Evolutionary conservation across 2,113 vertebrate genomes (phyloP).

Genomic region (Cochlearius cochlearius): DNA sequence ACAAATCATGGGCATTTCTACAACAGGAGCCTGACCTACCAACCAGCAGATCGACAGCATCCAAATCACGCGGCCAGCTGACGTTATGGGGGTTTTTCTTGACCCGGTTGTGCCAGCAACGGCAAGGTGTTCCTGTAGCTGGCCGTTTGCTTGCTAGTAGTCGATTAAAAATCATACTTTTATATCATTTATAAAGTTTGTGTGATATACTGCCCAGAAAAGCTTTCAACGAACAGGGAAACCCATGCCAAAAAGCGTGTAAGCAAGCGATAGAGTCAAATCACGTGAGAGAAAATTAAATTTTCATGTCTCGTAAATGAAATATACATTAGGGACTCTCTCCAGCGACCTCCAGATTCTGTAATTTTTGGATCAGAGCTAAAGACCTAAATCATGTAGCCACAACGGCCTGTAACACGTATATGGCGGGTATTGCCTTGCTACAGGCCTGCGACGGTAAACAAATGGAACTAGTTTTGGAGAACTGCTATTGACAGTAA

Average conservation of each 20-base stretch:
- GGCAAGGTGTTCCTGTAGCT: background rate
- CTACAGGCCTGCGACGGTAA: slow-evolving; percentile 60
- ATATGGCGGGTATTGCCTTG: slow-evolving; percentile 22
- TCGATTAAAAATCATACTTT: background rate
- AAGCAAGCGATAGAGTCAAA: slow-evolving; percentile 51
- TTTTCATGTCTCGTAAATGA: slow-evolving; percentile 80
- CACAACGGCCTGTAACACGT: background rate
- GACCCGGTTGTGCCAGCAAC: background rate
- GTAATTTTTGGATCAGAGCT: slow-evolving; percentile 65
- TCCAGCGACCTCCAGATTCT: slow-evolving; percentile 68
- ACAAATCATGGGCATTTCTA: background rate
- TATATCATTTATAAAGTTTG: slow-evolving; percentile 44
- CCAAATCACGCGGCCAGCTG: background rate
- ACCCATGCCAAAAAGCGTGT: slow-evolving; percentile 8
- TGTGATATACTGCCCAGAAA: slow-evolving; percentile 25
- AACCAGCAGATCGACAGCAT: background rate
- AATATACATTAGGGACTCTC: slow-evolving; percentile 77
- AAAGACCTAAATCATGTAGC: slow-evolving; percentile 48
- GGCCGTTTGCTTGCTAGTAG: background rate
- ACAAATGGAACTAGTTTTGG: slow-evolving; percentile 79
- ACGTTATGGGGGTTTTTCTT: rapidly evolving
- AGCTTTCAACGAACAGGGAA: slow-evolving; percentile 42
- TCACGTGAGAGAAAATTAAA: slow-evolving; percentile 75
- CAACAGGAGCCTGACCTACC: background rate
- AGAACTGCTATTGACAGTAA: slow-evolving; percentile 84